Conservation (phyloP, 2,888 invertebrate genomes). For the Latheticus oryzae region DNA sequence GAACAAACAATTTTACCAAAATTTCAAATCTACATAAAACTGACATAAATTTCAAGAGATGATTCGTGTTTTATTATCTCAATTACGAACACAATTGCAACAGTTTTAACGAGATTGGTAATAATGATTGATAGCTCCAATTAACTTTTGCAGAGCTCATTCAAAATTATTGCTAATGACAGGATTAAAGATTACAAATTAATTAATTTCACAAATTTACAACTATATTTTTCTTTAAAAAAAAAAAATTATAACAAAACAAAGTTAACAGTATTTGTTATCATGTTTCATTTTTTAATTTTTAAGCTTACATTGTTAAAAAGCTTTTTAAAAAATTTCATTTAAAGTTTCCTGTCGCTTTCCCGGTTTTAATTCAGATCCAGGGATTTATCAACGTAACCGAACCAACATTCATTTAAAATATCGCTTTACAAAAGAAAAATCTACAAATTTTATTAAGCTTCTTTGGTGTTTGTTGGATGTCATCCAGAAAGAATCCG, state of each 20-base stretch:
- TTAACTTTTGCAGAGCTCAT: constrained; percentile 48
- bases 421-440: constrained; percentile 27
- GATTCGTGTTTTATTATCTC: constrained; percentile 48
- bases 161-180: constrained; percentile 48
- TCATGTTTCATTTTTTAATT: constrained; percentile 18
- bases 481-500: constrained; percentile 18
- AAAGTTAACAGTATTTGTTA: too few species aligned
- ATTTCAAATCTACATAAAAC: constrained; percentile 44
- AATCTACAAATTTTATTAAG: constrained; percentile 26
- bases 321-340: constrained; percentile 14
- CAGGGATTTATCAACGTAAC: constrained; percentile 17
- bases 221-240: too few species aligned
- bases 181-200: constrained; percentile 47
- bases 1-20: constrained; percentile 1
- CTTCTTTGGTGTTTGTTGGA: constrained; percentile 16
- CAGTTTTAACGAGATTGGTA: constrained; percentile 37
- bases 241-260: too few species aligned
- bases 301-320: constrained; percentile 19
- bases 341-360: constrained; percentile 22
- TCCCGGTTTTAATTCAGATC: constrained; percentile 16
- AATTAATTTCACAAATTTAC: too few species aligned
- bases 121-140: constrained; percentile 53
- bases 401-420: constrained; percentile 26
- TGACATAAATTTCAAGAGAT: constrained; percentile 42
- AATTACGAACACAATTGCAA: constrained; percentile 47